These are phyloP conservation scores for Silvanus unidentatus DNA, from an alignment of 2,888 invertebrate species.

Conservation along the genomic window DNA sequence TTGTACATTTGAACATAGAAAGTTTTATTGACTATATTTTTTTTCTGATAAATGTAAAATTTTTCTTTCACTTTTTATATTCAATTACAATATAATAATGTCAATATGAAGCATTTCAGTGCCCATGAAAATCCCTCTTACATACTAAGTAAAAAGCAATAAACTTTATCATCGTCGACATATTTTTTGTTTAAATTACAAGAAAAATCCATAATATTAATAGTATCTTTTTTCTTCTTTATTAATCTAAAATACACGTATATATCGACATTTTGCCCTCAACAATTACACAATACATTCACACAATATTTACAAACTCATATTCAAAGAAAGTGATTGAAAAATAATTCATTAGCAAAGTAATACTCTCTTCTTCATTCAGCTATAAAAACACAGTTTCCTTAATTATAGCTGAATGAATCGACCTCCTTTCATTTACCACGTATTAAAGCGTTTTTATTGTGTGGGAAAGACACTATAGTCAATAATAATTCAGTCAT, in stretches of 20 bases:
- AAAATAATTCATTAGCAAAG: background rate
- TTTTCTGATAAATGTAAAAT: background rate
- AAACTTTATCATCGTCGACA: conserved; percentile 3
- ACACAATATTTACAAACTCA: conserved; percentile 29
- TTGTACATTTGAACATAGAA: conserved; percentile 2
- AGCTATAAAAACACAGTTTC: no score
- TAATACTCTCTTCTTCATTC: background rate
- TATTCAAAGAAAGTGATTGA: conserved; percentile 1
- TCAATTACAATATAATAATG: conserved; percentile 13
- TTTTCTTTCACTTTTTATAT: conserved; percentile 8
- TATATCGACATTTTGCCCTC: conserved; percentile 33
- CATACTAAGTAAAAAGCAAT: conserved; percentile 11
- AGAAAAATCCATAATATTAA: conserved; percentile 5
- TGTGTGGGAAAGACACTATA: no score
- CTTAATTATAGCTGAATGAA: background rate
- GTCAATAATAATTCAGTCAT: background rate
- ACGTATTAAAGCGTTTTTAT: background rate
- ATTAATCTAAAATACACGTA: conserved; percentile 20
- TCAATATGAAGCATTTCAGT: conserved; percentile 36
- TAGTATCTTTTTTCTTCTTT: background rate
- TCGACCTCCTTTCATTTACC: conserved; percentile 1
- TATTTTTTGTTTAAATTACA: conserved; percentile 14
- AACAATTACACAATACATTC: conserved; percentile 39
- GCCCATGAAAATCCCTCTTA: conserved; percentile 20
- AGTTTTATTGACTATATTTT: background rate